Conservation (phyloP, 2,113 vertebrate genomes). For the Salvelinus fontinalis region DNA sequence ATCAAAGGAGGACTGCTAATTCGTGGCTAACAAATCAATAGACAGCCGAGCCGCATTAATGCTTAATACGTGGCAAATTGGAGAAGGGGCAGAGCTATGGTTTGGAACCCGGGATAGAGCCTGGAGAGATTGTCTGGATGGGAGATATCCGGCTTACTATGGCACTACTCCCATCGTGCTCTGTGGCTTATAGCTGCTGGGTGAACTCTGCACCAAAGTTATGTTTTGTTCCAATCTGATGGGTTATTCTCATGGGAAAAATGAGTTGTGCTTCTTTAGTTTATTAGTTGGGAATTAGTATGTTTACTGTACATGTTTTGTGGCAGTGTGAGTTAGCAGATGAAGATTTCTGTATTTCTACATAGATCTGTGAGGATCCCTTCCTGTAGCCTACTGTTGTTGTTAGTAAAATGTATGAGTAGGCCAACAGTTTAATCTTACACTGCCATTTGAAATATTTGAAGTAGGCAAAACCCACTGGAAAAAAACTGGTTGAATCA, state of each 20-base stretch:
- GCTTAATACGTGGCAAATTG: constrained; percentile 71
- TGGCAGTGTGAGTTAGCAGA: neutral
- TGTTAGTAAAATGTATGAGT: too few species aligned
- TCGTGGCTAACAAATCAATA: constrained; percentile 73
- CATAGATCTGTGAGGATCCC: neutral
- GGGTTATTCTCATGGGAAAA: neutral
- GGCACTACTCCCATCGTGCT: constrained; percentile 48
- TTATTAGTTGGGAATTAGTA: neutral
- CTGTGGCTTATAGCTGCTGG: constrained; percentile 26
- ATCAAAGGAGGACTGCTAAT: constrained; percentile 77
- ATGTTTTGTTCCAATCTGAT: constrained; percentile 28
- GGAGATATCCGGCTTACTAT: constrained; percentile 51
- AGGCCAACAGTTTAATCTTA: too few species aligned
- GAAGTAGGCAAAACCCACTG: too few species aligned
- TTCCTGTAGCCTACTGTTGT: neutral
- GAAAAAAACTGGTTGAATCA: too few species aligned
- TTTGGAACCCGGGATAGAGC: constrained; percentile 46
- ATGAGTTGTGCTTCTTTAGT: neutral
- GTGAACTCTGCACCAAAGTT: constrained; percentile 23
- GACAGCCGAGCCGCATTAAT: constrained; percentile 72
- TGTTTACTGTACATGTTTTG: neutral
- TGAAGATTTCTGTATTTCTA: neutral
- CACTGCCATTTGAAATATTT: too few species aligned
- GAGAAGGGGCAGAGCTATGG: constrained; percentile 65
- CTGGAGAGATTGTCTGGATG: constrained; percentile 46